A percentile compares a stretch with the other conserved stretches of the same genome.
phyloP scores from a whole-genome alignment of 2,113 vertebrate species.

The Chitala chitala region DNA sequence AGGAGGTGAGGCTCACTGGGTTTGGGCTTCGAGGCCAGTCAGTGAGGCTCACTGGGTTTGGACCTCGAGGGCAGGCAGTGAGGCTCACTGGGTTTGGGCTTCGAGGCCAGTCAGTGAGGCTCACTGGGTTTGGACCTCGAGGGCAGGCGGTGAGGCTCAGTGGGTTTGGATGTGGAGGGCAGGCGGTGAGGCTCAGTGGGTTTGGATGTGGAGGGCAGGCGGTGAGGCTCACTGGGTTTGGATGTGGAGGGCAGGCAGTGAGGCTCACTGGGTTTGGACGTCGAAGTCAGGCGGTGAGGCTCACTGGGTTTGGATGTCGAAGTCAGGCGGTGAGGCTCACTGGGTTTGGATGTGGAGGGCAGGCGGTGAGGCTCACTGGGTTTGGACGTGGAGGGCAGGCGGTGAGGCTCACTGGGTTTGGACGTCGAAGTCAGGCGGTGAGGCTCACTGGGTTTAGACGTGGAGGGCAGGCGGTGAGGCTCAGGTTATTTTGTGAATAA shows the following conservation, averaged over 20 bases:
- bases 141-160: neutral
- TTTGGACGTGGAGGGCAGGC: neutral
- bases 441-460: neutral
- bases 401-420: neutral
- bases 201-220: neutral
- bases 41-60: neutral
- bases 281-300: neutral
- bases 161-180: slow-evolving; percentile 6
- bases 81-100: neutral
- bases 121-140: neutral
- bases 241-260: neutral
- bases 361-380: neutral
- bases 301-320: neutral
- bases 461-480: no score
- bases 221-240: no score
- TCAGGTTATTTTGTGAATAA: no score
- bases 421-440: neutral
- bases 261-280: neutral
- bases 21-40: neutral
- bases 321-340: neutral
- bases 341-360: neutral
- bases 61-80: neutral
- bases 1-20: neutral
- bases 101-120: neutral
- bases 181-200: no score